Base-by-base conservation (phyloP, 1,140 invertebrate genomes). In the Armadillidium nasatum region DNA sequence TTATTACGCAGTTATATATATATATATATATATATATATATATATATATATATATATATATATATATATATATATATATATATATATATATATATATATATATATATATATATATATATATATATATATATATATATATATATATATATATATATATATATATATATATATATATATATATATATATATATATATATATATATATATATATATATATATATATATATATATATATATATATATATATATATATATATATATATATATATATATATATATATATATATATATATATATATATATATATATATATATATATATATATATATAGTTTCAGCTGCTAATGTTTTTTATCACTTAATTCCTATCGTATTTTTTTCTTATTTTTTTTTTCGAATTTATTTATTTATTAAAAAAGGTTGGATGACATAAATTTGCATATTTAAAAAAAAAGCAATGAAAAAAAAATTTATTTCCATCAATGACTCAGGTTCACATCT, bases 21-120 rank as follows among this genome's bases (percentile, higher is more conserved):
- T 75, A 75, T 75, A 75, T 75, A 75, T 75, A 75, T 75, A 75
- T 75, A 71, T 75, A 75, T 75, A 75, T 75, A 71, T 75, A 71
- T 71, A 75, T 75, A 70, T n/a, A n/a, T n/a, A 71, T 75, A 50
- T 71, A 71, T 23, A 71, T 23, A 71, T 21, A 33, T 23, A 71
- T n/a, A 71, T n/a, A 71, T n/a, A 71, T n/a, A 21, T 0, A 60
- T 7, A 60, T 7, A 33, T 33, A 33, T 33, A 6, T 33, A 33
- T 33, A 6, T 33, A 33, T 33, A 33, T 33, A 33, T 33, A 33
- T 13, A 15, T 68, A 68, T 68, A 33, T 33, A 33, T 33, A 6
- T 33, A 33, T 33, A 6, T 33, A 33, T 33, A 33, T 33, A 33
- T 33, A 33, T 13, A 15, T 68, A 68, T 68, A 68, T 33, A 33